These are phyloP conservation scores for Pentalonia nigronervosa DNA, from an alignment of 1,140 invertebrate genomes.

Conservation along the genomic window DNA sequence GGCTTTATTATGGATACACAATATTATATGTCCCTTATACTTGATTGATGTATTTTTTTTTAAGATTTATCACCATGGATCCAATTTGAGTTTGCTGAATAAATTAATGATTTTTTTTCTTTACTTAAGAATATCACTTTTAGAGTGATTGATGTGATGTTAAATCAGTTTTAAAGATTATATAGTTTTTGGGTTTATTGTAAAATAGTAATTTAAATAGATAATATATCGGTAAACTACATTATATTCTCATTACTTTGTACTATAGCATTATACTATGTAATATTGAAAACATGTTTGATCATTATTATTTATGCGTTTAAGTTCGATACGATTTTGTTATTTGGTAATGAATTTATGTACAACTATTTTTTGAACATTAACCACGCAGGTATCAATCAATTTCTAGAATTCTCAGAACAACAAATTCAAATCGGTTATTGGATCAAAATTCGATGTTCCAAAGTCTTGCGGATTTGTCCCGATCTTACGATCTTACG, in stretches of 20 bases:
- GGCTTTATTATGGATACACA: not conserved
- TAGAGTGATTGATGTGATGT: conserved; percentile 38
- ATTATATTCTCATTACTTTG: not conserved
- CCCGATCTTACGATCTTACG: no score
- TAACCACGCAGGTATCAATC: not conserved
- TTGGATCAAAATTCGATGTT: not conserved
- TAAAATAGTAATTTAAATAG: not conserved
- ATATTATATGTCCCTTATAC: not conserved
- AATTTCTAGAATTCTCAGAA: not conserved
- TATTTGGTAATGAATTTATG: not conserved
- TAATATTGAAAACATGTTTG: not conserved
- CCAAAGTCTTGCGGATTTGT: not conserved
- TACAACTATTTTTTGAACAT: not conserved
- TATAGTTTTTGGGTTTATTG: not conserved
- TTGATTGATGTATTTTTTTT: conserved; percentile 44
- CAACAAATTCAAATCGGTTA: not conserved
- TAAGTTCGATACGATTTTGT: not conserved
- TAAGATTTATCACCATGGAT: conserved; percentile 29
- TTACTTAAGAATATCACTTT: conserved; percentile 13
- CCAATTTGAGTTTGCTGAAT: conserved; percentile 28
- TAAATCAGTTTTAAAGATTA: conserved; percentile 28
- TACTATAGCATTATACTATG: not conserved
- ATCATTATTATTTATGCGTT: not conserved
- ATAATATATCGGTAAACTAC: not conserved
- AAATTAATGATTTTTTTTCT: conserved; percentile 41